Evolutionary conservation across 2,113 vertebrate species (phyloP).

Genomic region (Micronisus gabar): DNA sequence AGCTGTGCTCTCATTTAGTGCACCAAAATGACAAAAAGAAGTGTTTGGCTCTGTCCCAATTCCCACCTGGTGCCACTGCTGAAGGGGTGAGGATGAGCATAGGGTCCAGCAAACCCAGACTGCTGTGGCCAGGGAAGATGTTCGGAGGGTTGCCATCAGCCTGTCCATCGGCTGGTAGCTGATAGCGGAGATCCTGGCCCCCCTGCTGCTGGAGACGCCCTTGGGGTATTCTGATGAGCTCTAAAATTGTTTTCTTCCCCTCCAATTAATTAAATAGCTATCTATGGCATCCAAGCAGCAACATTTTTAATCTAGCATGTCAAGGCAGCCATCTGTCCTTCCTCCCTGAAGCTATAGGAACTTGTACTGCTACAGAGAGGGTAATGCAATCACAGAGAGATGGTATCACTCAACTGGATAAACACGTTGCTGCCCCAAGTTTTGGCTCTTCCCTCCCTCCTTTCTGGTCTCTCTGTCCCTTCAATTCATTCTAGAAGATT

Average conservation of each 20-base stretch:
- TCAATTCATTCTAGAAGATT: background rate
- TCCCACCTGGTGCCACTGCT: background rate
- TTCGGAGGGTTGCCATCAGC: background rate
- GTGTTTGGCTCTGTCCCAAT: background rate
- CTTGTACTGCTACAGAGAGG: background rate
- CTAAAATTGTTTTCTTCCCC: background rate
- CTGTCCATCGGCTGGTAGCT: background rate
- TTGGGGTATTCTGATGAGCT: background rate
- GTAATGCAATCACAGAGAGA: background rate
- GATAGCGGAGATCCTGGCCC: background rate
- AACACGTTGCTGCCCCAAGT: rapidly evolving
- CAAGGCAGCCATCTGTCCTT: background rate
- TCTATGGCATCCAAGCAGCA: background rate
- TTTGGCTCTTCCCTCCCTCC: background rate
- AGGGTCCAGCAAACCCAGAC: background rate
- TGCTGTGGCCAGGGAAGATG: background rate
- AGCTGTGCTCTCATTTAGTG: background rate
- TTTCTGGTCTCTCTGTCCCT: background rate
- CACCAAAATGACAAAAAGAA: background rate
- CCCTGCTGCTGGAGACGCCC: background rate
- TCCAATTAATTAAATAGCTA: background rate
- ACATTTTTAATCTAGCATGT: background rate
- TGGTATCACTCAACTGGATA: background rate
- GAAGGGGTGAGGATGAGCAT: rapidly evolving
- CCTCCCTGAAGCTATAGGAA: background rate